Conservation (phyloP, 2,797 vertebrate species). For the Amniataba percoides region DNA sequence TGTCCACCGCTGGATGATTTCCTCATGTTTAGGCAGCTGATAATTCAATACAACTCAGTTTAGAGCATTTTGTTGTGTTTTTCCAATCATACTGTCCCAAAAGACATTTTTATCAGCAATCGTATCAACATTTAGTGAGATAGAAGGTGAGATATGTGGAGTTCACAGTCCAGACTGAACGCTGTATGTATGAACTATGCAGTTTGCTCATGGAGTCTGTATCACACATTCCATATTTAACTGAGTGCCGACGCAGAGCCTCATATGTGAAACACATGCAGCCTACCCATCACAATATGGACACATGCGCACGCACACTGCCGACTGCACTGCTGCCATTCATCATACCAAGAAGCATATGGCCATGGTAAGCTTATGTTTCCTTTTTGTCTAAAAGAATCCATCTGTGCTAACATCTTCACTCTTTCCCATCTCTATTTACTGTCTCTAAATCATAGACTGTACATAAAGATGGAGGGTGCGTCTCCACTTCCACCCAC, state of each 20-base stretch:
- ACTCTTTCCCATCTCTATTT: background rate
- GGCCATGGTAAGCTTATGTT: background rate
- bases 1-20: conserved; percentile 16
- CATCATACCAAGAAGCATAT: conserved; percentile 32
- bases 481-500: too few species aligned
- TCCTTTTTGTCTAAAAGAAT: conserved; percentile 23
- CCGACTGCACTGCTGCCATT: background rate
- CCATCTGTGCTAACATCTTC: conserved; percentile 28
- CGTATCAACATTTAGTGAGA: too few species aligned
- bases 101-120: conserved; percentile 28
- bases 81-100: background rate
- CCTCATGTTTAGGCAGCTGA: conserved; percentile 18
- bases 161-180: conserved; percentile 11
- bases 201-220: conserved; percentile 24
- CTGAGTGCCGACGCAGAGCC: background rate
- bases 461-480: too few species aligned
- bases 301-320: background rate
- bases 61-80: conserved; percentile 22
- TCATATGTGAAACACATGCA: conserved; percentile 64
- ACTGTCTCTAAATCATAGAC: too few species aligned
- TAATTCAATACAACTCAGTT: conserved; percentile 5
- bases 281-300: conserved; percentile 15
- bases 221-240: conserved; percentile 44
- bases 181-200: background rate
- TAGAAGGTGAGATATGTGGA: conserved; percentile 5